Conservation (phyloP, 2,113 vertebrate species). For the Phocoena phocoena region DNA sequence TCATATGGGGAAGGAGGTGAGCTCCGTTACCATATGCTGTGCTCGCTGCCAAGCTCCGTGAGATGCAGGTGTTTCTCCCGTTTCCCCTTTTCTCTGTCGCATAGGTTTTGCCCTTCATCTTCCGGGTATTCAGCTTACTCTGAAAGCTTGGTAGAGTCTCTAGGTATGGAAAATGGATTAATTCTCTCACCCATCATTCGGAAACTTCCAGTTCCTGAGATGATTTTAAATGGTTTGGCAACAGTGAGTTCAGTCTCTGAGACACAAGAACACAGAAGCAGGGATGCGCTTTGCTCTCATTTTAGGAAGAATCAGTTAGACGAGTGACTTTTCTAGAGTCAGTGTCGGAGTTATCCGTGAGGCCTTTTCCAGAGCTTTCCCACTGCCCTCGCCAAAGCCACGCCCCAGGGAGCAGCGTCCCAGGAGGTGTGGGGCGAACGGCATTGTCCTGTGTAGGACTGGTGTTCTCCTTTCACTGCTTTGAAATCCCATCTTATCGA, state of each 20-base stretch:
- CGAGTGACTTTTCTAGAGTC: not conserved
- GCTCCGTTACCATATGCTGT: accelerated
- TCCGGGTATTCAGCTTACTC: not conserved
- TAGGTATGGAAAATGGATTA: not conserved
- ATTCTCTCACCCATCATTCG: not conserved
- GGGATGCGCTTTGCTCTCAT: not conserved
- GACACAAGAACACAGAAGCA: not conserved
- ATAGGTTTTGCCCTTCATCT: accelerated
- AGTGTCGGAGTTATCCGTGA: accelerated
- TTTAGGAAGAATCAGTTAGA: not conserved
- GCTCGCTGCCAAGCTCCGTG: accelerated
- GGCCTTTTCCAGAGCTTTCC: not conserved
- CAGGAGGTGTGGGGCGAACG: not conserved
- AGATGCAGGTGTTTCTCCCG: accelerated
- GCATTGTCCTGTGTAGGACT: not conserved
- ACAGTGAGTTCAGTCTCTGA: not conserved
- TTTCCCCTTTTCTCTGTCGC: not conserved
- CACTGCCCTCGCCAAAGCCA: accelerated
- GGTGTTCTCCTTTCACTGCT: not conserved
- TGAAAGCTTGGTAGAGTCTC: not conserved
- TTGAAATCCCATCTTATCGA: accelerated
- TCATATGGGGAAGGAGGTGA: accelerated
- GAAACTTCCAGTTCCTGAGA: not conserved
- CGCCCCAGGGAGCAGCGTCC: accelerated
- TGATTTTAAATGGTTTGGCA: not conserved